Evolutionary conservation across 2,113 vertebrate genomes (phyloP).

Genomic region (Scortum barcoo): DNA sequence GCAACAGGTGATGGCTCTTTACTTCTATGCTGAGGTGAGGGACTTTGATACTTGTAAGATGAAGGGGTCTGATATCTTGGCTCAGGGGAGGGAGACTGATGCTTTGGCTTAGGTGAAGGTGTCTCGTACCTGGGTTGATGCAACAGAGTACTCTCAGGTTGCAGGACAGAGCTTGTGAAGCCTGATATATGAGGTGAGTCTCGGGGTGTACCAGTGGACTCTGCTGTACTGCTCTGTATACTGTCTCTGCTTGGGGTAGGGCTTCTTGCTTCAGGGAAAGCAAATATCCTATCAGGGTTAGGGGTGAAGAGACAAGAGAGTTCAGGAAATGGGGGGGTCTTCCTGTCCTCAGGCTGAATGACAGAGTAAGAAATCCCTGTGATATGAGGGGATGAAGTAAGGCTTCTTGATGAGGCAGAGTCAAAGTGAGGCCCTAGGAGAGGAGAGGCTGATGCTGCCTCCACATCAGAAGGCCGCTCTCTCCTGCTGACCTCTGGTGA

Average conservation of each 20-base stretch:
- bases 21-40: constrained; percentile 54
- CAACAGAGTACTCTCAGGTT: constrained; percentile 45
- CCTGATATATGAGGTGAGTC: constrained; percentile 35
- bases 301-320: constrained; percentile 42
- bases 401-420: constrained; percentile 50
- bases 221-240: constrained; percentile 36
- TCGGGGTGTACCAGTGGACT: constrained; percentile 32
- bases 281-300: constrained; percentile 40
- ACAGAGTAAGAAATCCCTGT: constrained; percentile 70
- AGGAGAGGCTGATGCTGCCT: constrained; percentile 40
- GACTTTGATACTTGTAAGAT: constrained; percentile 43
- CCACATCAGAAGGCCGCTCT: constrained; percentile 27
- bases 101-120: constrained; percentile 59
- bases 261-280: constrained; percentile 49
- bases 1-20: constrained; percentile 52
- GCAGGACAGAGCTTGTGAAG: constrained; percentile 19
- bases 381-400: constrained; percentile 68
- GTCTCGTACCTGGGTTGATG: constrained; percentile 47
- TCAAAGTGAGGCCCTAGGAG: constrained; percentile 20
- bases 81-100: constrained; percentile 58
- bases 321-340: constrained; percentile 58
- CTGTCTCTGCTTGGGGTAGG: constrained; percentile 31
- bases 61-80: constrained; percentile 47
- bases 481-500: constrained; percentile 66
- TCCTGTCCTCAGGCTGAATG: constrained; percentile 67